phyloP scores from a whole-genome alignment of 1,140 invertebrate species.

The Drosophila carrolli region DNA sequence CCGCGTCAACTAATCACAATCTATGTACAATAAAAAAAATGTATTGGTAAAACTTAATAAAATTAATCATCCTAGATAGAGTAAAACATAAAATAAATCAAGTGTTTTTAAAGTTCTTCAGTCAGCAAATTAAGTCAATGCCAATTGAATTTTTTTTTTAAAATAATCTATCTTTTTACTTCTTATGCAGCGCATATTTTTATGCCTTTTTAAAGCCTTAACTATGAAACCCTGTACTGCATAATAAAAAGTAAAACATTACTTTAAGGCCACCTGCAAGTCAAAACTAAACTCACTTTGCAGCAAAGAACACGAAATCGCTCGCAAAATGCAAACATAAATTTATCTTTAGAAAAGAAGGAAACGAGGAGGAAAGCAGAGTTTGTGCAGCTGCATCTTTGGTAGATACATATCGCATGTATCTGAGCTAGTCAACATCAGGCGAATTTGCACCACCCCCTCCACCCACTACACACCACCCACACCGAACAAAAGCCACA shows the following conservation, averaged over 20 bases:
- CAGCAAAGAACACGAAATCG: constrained; percentile 39
- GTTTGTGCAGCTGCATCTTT: constrained; percentile 45
- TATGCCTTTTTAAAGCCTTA: too few relatives aligned
- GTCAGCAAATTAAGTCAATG: too few relatives aligned
- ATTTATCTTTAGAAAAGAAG: constrained; percentile 21
- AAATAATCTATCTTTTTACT: too few relatives aligned
- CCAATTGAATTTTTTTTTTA: too few relatives aligned
- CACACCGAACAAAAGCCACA: constrained; percentile 61
- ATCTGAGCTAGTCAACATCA: constrained; percentile 61
- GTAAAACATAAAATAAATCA: too few relatives aligned
- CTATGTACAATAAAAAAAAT: too few relatives aligned
- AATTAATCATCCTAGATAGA: too few relatives aligned
- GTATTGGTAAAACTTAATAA: too few relatives aligned
- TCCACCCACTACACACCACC: constrained; percentile 5
- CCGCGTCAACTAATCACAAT: too few relatives aligned
- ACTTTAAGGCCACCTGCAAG: constrained; percentile 30
- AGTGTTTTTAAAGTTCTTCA: too few relatives aligned
- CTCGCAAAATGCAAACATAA: constrained; percentile 56
- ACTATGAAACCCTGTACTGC: background rate
- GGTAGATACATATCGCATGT: constrained; percentile 66
- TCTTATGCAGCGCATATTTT: too few relatives aligned
- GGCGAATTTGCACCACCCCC: background rate
- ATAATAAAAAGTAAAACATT: background rate
- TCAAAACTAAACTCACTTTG: constrained; percentile 28
- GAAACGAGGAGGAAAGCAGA: constrained; percentile 3